Conservation (phyloP, 2,888 invertebrate genomes). For the Lochmaea crataegi region DNA sequence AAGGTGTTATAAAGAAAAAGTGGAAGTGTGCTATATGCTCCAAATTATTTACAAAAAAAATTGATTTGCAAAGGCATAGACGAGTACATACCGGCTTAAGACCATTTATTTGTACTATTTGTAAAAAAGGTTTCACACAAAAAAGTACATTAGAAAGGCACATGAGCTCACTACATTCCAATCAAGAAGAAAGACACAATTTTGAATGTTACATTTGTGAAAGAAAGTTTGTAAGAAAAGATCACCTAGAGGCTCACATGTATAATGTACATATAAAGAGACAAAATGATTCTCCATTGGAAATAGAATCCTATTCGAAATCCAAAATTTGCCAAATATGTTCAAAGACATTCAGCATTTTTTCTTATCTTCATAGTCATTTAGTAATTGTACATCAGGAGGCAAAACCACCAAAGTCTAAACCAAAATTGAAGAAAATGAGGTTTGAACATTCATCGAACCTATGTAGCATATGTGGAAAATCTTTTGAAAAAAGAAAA, state of each 20-base stretch:
- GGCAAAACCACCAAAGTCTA: slow-evolving; percentile 18
- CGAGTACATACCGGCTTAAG: slow-evolving; percentile 41
- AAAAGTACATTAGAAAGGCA: slow-evolving; percentile 54
- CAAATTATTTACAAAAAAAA: slow-evolving; percentile 40
- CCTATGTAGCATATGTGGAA: slow-evolving; percentile 41
- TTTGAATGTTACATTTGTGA: slow-evolving; percentile 51
- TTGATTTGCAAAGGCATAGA: slow-evolving; percentile 40
- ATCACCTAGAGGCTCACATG: slow-evolving; percentile 50
- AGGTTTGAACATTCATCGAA: slow-evolving; percentile 30
- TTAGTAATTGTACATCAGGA: slow-evolving; percentile 27
- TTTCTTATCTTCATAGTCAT: slow-evolving; percentile 37
- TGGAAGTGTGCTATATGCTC: slow-evolving; percentile 38
- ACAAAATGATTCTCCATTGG: slow-evolving; percentile 45
- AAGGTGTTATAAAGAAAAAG: slow-evolving; percentile 23
- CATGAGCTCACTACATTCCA: slow-evolving; percentile 54
- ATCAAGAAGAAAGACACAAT: slow-evolving; percentile 47
- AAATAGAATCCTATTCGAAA: slow-evolving; percentile 19
- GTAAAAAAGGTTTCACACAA: slow-evolving; percentile 54
- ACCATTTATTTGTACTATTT: slow-evolving; percentile 52
- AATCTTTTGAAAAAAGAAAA: slow-evolving; percentile 39
- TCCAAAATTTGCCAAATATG: slow-evolving; percentile 49
- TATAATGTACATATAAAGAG: slow-evolving; percentile 51
- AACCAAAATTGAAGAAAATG: slow-evolving; percentile 24
- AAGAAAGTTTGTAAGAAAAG: slow-evolving; percentile 51
- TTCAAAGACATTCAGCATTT: slow-evolving; percentile 52